Evolutionary conservation across 92 coral and sea anemone species (phyloP), one percentile per base, ranked within the genome.

Genomic region (Actinostola sp.): DNA sequence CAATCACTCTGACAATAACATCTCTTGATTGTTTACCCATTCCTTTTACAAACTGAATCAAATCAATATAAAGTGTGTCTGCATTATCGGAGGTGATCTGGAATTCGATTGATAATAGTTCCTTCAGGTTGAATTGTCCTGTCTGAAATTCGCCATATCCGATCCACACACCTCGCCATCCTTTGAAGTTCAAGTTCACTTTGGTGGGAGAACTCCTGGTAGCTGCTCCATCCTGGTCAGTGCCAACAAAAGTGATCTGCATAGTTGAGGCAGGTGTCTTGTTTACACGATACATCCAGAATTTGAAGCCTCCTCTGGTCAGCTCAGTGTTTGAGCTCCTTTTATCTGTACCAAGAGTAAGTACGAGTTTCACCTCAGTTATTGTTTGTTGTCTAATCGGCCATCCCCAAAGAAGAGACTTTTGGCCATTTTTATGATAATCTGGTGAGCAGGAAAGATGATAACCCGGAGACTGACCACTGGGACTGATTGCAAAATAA

Each of bases 91-190:
- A 48, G 28, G 48, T 33, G 20, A 35, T 20, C 39, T 44, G 5
- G 28, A 57, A 57, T 26, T 57, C 63, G 4, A 57, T 57, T 13
- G 63, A 27, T 20, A 17, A 1, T 17, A 57, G 28, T 13, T 28
- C 28, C 19, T 1, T 27, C 21, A 57, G 28, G 19, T 16, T 16
- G 39, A 19, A 57, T 30, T 57, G 63, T 27, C 39, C 63, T 7
- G 19, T 6, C 28, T 48, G 32, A 21, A 70, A 70, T 16, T 70
- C 75, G 2, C 21, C 27, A 49, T 16, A 70, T 5, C 62, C 12
- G 19, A 70, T 70, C 75, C 75, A 70, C 6, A 70, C 63, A 21
- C 23, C 48, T 17, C 75, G 24, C 75, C 75, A 70, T 2, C 75
- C 75, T 48, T 32, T 27, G 19, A 70, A 70, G 12, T n/a, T 27